Evolutionary conservation across 2,888 invertebrate genomes (phyloP).

Genomic region (Stenchaetothrips biformis): DNA sequence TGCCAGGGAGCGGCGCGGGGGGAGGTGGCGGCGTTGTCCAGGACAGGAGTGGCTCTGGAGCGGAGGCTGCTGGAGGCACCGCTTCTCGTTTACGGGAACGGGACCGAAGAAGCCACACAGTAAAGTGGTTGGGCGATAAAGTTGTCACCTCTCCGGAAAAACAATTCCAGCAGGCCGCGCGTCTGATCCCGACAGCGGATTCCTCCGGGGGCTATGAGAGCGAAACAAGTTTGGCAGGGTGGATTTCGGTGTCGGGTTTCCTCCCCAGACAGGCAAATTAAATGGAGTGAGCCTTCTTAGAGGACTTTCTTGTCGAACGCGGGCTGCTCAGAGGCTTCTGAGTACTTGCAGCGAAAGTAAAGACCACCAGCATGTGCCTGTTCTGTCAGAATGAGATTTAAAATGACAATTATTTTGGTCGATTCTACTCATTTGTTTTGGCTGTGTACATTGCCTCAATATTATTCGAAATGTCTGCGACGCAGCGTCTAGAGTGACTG

Average conservation of each 20-base stretch:
- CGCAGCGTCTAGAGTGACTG: too few species aligned
- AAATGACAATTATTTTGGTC: too few species aligned
- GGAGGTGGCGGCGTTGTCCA: background rate
- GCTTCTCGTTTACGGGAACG: background rate
- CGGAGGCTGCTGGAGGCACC: too few species aligned
- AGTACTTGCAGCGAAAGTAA: too few species aligned
- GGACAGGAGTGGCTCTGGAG: background rate
- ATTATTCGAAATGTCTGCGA: too few species aligned
- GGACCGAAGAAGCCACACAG: background rate
- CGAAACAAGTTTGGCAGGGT: background rate
- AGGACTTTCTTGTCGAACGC: background rate
- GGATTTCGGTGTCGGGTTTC: background rate
- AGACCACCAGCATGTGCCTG: too few species aligned
- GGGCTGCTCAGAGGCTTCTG: too few species aligned
- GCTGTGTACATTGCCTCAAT: too few species aligned
- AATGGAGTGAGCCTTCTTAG: background rate
- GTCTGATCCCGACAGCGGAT: slow-evolving; percentile 27
- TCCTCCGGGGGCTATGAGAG: too few species aligned
- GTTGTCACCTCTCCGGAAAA: background rate
- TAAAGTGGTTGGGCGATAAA: background rate
- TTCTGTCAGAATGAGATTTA: too few species aligned
- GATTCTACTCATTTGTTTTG: too few species aligned
- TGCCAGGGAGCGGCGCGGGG: background rate
- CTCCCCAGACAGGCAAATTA: background rate
- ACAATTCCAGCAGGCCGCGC: background rate